These are phyloP conservation scores for Cochlearius cochlearius DNA, from an alignment of 2,113 vertebrate species.

Conservation along the genomic window DNA sequence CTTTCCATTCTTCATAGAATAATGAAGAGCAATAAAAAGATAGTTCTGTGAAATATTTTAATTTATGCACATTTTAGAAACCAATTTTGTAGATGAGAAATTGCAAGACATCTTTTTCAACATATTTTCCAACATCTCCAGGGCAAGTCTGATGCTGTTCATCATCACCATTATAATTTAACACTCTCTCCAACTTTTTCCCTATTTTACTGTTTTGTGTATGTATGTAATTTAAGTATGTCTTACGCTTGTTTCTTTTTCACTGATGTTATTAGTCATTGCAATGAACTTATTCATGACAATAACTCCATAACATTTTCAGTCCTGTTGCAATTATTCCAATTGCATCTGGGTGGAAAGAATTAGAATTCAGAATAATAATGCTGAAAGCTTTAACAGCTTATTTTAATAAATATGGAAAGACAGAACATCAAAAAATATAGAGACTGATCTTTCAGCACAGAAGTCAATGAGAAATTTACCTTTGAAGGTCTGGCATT, in stretches of 20 bases:
- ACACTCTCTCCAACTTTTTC: background rate
- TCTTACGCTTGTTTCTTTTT: background rate
- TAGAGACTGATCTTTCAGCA: background rate
- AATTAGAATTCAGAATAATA: background rate
- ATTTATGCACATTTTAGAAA: conserved; percentile 39
- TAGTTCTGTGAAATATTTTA: conserved; percentile 15
- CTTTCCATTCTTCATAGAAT: background rate
- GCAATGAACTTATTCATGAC: background rate
- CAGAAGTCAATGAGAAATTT: background rate
- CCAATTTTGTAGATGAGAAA: conserved; percentile 29
- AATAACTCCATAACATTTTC: background rate
- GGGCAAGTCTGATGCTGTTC: conserved; percentile 7
- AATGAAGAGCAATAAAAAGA: conserved; percentile 23
- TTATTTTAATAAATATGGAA: background rate
- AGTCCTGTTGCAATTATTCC: background rate
- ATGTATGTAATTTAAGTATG: background rate
- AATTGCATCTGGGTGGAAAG: background rate
- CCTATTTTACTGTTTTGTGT: background rate
- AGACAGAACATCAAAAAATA: background rate
- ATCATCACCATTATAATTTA: conserved; percentile 14
- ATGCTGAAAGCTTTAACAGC: background rate
- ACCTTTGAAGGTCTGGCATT: background rate
- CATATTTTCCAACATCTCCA: background rate
- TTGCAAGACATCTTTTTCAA: background rate
- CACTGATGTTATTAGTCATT: background rate